Evolutionary conservation across 2,113 vertebrate genomes (phyloP).

Genomic region (Pipa parva): DNA sequence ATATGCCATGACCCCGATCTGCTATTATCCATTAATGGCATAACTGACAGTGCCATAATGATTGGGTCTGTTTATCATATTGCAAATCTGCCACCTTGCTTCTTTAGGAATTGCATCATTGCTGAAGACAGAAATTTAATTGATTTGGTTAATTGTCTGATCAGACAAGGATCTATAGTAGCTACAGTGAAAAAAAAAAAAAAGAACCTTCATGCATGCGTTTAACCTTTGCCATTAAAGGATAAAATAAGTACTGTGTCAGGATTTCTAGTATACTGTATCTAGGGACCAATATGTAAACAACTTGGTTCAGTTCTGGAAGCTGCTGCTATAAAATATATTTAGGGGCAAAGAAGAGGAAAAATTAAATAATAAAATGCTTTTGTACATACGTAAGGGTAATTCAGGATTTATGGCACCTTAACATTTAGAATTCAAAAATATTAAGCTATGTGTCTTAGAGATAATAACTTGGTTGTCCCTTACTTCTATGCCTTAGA

Average conservation of each 20-base stretch:
- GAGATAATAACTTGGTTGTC: slow-evolving; percentile 79
- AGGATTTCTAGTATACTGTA: slow-evolving; percentile 69
- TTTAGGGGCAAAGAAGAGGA: slow-evolving; percentile 76
- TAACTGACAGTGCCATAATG: neutral
- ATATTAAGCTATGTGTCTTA: slow-evolving; percentile 82
- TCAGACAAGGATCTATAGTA: slow-evolving; percentile 28
- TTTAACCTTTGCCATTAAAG: slow-evolving; percentile 50
- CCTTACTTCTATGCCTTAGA: slow-evolving; percentile 79
- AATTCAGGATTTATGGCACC: slow-evolving; percentile 77
- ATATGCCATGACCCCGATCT: slow-evolving; percentile 12
- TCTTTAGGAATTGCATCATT: slow-evolving; percentile 8
- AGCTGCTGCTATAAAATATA: slow-evolving; percentile 79
- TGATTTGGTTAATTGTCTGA: slow-evolving; percentile 36
- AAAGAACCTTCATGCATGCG: slow-evolving; percentile 36
- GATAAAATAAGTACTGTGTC: slow-evolving; percentile 67
- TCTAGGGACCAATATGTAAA: slow-evolving; percentile 72
- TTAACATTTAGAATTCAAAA: slow-evolving; percentile 85
- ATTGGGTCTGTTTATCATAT: slow-evolving; percentile 23
- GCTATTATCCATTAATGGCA: slow-evolving; percentile 12
- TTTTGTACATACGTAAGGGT: slow-evolving; percentile 81
- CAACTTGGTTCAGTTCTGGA: slow-evolving; percentile 70
- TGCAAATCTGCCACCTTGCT: slow-evolving; percentile 28
- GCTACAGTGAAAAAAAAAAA: slow-evolving; percentile 18
- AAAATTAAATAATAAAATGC: slow-evolving; percentile 84
- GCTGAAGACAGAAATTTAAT: slow-evolving; percentile 23